Evolutionary conservation across 1,140 invertebrate genomes (phyloP).

Genomic region (Bombus cullumanus): DNA sequence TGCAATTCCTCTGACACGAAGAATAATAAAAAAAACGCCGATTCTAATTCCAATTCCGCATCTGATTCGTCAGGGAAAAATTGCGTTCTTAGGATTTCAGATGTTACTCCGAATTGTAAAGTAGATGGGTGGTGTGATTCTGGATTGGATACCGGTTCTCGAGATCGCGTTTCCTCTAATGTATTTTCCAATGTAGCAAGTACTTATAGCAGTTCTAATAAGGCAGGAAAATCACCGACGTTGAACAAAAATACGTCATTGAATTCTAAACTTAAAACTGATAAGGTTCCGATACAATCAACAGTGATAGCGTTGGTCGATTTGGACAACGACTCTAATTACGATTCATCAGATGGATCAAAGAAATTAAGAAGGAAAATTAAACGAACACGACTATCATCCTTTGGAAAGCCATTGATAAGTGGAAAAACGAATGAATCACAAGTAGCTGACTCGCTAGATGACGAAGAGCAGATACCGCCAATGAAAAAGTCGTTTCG

Average conservation of each 20-base stretch:
- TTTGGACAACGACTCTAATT: conserved; percentile 64
- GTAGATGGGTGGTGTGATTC: conserved; percentile 29
- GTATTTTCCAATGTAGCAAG: conserved; percentile 30
- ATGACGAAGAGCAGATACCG: conserved; percentile 66
- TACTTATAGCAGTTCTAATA: conserved; percentile 40
- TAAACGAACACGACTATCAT: conserved; percentile 56
- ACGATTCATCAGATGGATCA: conserved; percentile 38
- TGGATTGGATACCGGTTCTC: neutral
- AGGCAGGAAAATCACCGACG: conserved; percentile 11
- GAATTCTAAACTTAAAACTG: conserved; percentile 29
- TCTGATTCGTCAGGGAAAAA: conserved; percentile 25
- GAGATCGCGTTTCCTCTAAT: neutral
- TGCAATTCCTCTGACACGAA: conserved; percentile 2
- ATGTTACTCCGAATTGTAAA: conserved; percentile 27
- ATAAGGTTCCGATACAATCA: conserved; percentile 24
- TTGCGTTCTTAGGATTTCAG: conserved; percentile 39
- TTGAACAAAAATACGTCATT: neutral
- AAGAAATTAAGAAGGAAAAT: conserved; percentile 47
- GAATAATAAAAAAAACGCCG: conserved; percentile 23
- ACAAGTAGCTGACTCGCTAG: conserved; percentile 55
- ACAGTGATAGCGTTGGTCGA: conserved; percentile 53
- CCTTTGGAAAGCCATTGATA: conserved; percentile 42
- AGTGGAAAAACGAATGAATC: conserved; percentile 47
- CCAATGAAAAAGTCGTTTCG: conserved; percentile 63
- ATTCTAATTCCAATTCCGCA: neutral